A percentile compares a stretch with the other conserved stretches of the same genome.
phyloP scores from a whole-genome alignment of 2,113 vertebrate species.

The Tenrec ecaudatus region DNA sequence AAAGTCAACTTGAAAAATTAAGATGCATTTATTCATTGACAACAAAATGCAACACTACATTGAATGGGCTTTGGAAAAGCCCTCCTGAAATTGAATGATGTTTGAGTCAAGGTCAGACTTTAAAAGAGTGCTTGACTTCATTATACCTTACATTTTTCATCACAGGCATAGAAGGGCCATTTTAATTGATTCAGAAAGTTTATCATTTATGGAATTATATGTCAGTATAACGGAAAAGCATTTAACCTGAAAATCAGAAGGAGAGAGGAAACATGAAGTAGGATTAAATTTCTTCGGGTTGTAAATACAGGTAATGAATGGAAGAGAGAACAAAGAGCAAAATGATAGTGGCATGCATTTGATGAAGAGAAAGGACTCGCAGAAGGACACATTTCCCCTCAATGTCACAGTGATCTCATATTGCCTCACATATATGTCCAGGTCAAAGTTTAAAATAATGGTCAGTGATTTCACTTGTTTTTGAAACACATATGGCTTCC shows the following conservation, averaged over 20 bases:
- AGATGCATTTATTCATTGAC: slow-evolving; percentile 1
- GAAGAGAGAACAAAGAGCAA: not conserved
- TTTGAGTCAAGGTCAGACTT: slow-evolving; percentile 32
- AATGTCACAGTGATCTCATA: fast-evolving
- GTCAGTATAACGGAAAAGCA: not conserved
- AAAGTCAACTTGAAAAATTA: slow-evolving; percentile 48
- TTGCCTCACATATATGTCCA: not conserved
- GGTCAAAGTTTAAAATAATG: not conserved
- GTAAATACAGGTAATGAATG: not conserved
- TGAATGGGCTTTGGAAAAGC: not conserved
- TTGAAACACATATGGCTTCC: not conserved
- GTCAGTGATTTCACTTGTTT: not conserved
- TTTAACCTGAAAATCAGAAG: not conserved
- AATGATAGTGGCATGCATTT: not conserved
- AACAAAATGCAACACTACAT: not conserved
- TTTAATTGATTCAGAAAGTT: slow-evolving; percentile 44
- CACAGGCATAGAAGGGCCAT: not conserved
- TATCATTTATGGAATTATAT: not conserved
- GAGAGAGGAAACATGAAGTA: not conserved
- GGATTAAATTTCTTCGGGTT: not conserved
- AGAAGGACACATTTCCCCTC: not conserved
- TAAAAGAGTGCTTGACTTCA: not conserved
- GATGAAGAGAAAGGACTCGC: not conserved
- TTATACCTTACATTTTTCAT: not conserved
- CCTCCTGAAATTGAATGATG: not conserved